These are phyloP conservation scores for Schizopygopsis malacanthus DNA, from an alignment of 2,797 vertebrate species.

Conservation along the genomic window DNA sequence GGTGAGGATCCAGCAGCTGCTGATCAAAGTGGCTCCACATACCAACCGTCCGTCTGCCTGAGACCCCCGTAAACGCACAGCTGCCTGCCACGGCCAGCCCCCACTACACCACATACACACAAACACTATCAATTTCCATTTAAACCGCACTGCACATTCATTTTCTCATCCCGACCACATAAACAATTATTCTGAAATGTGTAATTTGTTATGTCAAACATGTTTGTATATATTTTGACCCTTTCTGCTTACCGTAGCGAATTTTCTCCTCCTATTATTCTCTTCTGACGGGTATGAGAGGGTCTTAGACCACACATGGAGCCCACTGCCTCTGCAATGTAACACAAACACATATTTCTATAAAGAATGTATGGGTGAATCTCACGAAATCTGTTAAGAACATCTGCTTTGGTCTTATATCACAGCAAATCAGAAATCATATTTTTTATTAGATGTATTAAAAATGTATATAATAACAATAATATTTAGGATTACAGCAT, in stretches of 20 bases:
- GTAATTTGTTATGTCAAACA: slow-evolving; percentile 12
- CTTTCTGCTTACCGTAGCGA: slow-evolving; percentile 86
- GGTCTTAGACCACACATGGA: slow-evolving; percentile 89
- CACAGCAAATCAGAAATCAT: not conserved
- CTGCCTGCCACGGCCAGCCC: slow-evolving; percentile 97
- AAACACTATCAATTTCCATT: not conserved
- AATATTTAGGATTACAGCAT: not conserved
- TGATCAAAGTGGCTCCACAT: slow-evolving; percentile 94
- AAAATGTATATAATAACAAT: no score
- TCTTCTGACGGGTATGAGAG: slow-evolving; percentile 88
- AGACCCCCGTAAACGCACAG: slow-evolving; percentile 88
- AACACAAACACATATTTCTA: slow-evolving; percentile 61
- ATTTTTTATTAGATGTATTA: no score
- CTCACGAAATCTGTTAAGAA: slow-evolving; percentile 6
- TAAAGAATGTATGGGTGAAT: slow-evolving; percentile 3
- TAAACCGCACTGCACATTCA: not conserved
- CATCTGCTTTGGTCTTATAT: not conserved
- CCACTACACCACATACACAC: slow-evolving; percentile 76
- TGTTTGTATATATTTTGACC: slow-evolving; percentile 29
- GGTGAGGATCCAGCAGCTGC: slow-evolving; percentile 96
- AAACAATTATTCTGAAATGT: slow-evolving; percentile 11
- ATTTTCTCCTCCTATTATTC: slow-evolving; percentile 96
- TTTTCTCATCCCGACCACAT: slow-evolving; percentile 6
- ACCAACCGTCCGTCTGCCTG: slow-evolving; percentile 91
- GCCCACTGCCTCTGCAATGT: slow-evolving; percentile 78